Evolutionary conservation across 2,797 vertebrate species (phyloP).

Genomic region (Anguilla anguilla): DNA sequence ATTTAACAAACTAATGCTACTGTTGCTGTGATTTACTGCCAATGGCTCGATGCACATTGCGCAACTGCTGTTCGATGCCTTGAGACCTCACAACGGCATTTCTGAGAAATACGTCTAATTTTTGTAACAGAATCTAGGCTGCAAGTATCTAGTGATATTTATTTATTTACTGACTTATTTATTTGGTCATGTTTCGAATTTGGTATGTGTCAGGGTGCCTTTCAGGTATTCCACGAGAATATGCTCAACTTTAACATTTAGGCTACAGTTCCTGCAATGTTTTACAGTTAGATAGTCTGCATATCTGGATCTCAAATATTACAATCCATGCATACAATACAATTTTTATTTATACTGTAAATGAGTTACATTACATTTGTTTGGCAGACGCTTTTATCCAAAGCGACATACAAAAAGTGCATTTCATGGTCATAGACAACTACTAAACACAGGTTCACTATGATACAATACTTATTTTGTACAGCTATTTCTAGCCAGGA

Average conservation of each 20-base stretch:
- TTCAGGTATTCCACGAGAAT: neutral
- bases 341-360: too few relatives aligned
- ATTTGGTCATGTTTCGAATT: neutral
- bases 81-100: neutral
- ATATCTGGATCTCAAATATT: conserved; percentile 4
- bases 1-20: neutral
- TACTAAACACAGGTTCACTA: too few relatives aligned
- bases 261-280: neutral
- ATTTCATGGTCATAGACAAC: too few relatives aligned
- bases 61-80: neutral
- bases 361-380: too few relatives aligned
- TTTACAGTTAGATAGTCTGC: neutral
- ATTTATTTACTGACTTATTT: neutral
- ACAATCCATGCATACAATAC: neutral
- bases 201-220: neutral
- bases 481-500: too few relatives aligned
- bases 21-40: neutral
- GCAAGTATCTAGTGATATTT: neutral
- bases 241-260: neutral
- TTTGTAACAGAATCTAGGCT: neutral
- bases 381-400: too few relatives aligned
- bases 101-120: neutral
- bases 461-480: too few relatives aligned
- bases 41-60: neutral
- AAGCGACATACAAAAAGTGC: too few relatives aligned